Evolutionary conservation across 2,888 invertebrate genomes (phyloP).

Genomic region (Amphimallon solstitiale): DNA sequence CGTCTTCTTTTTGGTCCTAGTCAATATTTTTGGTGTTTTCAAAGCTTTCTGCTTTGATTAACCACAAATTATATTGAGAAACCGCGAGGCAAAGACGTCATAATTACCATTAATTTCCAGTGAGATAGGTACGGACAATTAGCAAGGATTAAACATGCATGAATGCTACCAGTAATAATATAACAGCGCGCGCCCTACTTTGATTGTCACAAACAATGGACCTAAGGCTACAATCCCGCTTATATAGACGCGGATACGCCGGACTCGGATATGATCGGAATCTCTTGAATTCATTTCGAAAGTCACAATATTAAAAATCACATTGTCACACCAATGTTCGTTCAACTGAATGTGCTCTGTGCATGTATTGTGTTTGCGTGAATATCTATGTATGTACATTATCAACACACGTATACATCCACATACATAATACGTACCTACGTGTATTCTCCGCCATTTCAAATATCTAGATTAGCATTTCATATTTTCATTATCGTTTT

Average conservation of each 20-base stretch:
- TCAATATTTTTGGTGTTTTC: no score
- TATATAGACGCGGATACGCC: neutral
- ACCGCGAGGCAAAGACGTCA: conserved; percentile 40
- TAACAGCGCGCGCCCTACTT: conserved; percentile 25
- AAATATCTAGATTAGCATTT: conserved; percentile 30
- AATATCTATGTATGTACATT: no score
- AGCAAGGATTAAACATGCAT: conserved; percentile 43
- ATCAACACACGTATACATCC: no score
- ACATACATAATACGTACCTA: neutral
- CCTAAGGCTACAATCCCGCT: conserved; percentile 31
- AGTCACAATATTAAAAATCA: neutral
- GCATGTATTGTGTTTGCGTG: neutral
- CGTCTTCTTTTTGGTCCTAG: no score
- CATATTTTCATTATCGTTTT: conserved; percentile 33
- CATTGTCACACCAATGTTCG: conserved; percentile 1
- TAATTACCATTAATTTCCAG: conserved; percentile 47
- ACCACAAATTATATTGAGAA: conserved; percentile 16
- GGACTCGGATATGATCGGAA: conserved; percentile 32
- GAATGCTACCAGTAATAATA: conserved; percentile 31
- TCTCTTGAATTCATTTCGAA: conserved; percentile 29
- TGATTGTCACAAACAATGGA: conserved; percentile 38
- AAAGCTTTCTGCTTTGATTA: no score
- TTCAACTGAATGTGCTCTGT: neutral
- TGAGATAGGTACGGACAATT: conserved; percentile 47
- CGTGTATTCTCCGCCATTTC: neutral